Evolutionary conservation across 2,113 vertebrate species (phyloP), one percentile per base, ranked within the genome.

Genomic region (Setophaga coronata): DNA sequence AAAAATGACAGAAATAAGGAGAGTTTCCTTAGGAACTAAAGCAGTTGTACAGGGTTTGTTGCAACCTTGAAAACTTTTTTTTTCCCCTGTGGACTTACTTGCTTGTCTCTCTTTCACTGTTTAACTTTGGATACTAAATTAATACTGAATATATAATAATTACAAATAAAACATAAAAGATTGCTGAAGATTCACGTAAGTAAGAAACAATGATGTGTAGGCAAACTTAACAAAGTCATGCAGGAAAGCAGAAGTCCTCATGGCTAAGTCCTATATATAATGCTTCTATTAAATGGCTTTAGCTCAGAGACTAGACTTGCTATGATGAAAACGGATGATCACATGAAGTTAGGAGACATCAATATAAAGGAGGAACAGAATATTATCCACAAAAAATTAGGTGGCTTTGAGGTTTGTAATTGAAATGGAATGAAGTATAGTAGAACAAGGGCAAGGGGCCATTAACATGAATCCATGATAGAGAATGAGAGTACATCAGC

Each of bases 361-460:
- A 96, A 70, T 89, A 92, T 48, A 89, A 86, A 89, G 76, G 56
- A 93, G 67, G 69, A 89, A 90, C 64, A 86, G 82, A 90, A 36
- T 81, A 90, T 78, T 66, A 89, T n/a, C 76, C 60, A 84, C 60
- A 6, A 95, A 95, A 96, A 84, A 92, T 91, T 89, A 87, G 56
- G 69, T 92, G 65, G 14, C 87, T 96, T 89, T 90, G 87, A 84
- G 60, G 48, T 94, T 95, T 91, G 65, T 95, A 95, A 95, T 82
- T 92, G 91, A 95, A 95, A 95, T 74, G 31, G 94, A 95, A 92
- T 79, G 72, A 89, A 88, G 76, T 86, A 29, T 78, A 95, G 90
- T 93, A 86, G 88, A 90, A 89, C 64, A 94, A 94, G 91, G 86
- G 38, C 69, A 95, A 92, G 57, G 21, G 69, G 28, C 87, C 79